Evolutionary conservation across 2,888 invertebrate species (phyloP), one percentile per base, ranked within the genome.

Genomic region (Disparrhopalites patrizii): DNA sequence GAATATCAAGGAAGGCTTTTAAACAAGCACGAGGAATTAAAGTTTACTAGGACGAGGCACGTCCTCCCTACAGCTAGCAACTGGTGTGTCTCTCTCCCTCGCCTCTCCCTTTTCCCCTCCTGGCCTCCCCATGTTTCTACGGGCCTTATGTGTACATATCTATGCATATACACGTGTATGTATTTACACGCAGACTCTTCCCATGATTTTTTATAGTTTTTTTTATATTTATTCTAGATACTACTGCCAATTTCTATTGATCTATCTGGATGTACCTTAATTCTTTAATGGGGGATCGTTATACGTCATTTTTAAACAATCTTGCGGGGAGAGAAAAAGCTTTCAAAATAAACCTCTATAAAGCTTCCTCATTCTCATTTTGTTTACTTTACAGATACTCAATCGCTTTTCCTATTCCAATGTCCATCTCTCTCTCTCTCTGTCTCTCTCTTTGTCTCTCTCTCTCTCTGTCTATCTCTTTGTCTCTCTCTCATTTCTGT

Each of bases 241-340:
- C n/a, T n/a, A n/a, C n/a, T n/a, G 40, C 38, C 57, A 57, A 57
- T 57, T 57, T 40, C 10, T 57, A 57, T 57, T 57, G 57, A 57
- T 57, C 57, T 57, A n/a, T 3, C n/a, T 13, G 57, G n/a, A n/a
- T 36, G 8, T 36, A 10, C 36, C 36, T 23, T 58, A 58, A 28
- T 58, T 30, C 28, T 58, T 38, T 18, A 40, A 38, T 18, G 27
- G 28, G 30, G 27, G 7, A 52, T 7, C 13, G 30, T 52, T 28
- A 52, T 25, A n/a, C 28, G 15, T 27, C n/a, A 52, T 52, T 5
- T 28, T 8, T 30, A 27, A 15, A 28, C 13, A 54, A n/a, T n/a
- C n/a, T n/a, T n/a, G n/a, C n/a, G n/a, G n/a, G n/a, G n/a, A n/a
- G n/a, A n/a, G n/a, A n/a, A n/a, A n/a, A 10, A 10, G 7, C 36